Conservation (phyloP, 2,888 invertebrate genomes). For the Ecliptopera silaceata region DNA sequence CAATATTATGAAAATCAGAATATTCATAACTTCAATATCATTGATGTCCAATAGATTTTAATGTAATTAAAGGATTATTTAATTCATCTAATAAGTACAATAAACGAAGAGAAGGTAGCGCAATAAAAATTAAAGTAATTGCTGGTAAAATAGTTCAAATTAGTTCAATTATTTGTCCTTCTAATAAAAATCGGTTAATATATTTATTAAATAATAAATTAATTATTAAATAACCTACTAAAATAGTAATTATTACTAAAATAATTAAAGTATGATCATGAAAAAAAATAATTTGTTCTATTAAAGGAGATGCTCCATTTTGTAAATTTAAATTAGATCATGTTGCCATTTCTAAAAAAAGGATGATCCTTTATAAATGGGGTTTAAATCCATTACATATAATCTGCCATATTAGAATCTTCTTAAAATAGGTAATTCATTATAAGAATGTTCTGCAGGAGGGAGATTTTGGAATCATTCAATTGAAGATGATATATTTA, state of each 20-base stretch:
- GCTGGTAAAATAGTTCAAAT: constrained; percentile 86
- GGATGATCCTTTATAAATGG: constrained; percentile 84
- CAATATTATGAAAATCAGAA: constrained; percentile 82
- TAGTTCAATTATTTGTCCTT: constrained; percentile 85
- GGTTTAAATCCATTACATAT: constrained; percentile 85
- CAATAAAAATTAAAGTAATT: constrained; percentile 85
- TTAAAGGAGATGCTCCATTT: constrained; percentile 84
- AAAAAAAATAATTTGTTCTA: constrained; percentile 86
- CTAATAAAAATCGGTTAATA: constrained; percentile 81
- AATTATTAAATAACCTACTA: constrained; percentile 83
- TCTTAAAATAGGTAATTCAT: constrained; percentile 82
- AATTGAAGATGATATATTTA: constrained; percentile 81
- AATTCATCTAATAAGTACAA: constrained; percentile 85
- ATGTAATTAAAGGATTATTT: constrained; percentile 80
- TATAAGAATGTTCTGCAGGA: constrained; percentile 83
- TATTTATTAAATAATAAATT: constrained; percentile 82
- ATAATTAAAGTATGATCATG: constrained; percentile 85
- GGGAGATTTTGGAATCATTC: constrained; percentile 84
- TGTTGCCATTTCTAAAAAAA: constrained; percentile 85
- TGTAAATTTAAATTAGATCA: constrained; percentile 83
- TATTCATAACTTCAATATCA: constrained; percentile 88
- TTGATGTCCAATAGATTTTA: constrained; percentile 86
- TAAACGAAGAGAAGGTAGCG: constrained; percentile 83
- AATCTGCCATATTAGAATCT: constrained; percentile 85
- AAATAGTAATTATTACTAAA: constrained; percentile 83